These are phyloP conservation scores for Bujurquina vittata DNA, from an alignment of 2,113 vertebrate genomes.

Conservation along the genomic window DNA sequence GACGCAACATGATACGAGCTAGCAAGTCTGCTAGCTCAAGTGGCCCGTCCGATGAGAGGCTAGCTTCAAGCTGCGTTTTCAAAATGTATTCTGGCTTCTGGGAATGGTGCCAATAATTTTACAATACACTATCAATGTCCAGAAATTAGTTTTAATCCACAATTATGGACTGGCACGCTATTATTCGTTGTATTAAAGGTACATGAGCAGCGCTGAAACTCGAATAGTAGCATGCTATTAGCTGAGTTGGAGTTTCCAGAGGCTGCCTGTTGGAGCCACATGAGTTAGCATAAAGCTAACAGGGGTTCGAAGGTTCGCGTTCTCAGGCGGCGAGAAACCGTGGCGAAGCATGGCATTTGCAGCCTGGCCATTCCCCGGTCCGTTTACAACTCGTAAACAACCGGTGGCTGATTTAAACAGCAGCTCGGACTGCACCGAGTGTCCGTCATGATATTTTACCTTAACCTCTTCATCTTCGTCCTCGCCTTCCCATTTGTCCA, in stretches of 20 bases:
- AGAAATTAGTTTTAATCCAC: background rate
- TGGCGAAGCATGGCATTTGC: conserved; percentile 32
- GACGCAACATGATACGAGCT: background rate
- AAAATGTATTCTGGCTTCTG: background rate
- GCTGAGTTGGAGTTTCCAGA: background rate
- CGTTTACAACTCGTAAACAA: background rate
- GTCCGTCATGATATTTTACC: conserved; percentile 69
- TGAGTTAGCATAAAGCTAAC: conserved; percentile 61
- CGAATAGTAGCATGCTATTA: background rate
- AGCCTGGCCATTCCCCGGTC: background rate
- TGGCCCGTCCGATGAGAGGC: conserved; percentile 39
- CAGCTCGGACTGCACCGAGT: background rate
- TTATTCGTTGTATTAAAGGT: background rate
- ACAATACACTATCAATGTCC: background rate
- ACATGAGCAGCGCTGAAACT: background rate
- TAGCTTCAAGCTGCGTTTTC: conserved; percentile 32
- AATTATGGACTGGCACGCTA: fast-evolving
- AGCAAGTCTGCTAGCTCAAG: conserved; percentile 30
- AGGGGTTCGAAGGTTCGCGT: background rate
- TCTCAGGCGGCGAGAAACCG: conserved; percentile 38
- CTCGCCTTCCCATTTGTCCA: conserved; percentile 92
- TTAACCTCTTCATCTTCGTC: conserved; percentile 93
- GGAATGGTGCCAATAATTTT: background rate
- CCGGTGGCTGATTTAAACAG: background rate
- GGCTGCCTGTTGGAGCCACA: conserved; percentile 47